phyloP scores from a whole-genome alignment of 1,140 invertebrate species.

The Berghia stephanieae region DNA sequence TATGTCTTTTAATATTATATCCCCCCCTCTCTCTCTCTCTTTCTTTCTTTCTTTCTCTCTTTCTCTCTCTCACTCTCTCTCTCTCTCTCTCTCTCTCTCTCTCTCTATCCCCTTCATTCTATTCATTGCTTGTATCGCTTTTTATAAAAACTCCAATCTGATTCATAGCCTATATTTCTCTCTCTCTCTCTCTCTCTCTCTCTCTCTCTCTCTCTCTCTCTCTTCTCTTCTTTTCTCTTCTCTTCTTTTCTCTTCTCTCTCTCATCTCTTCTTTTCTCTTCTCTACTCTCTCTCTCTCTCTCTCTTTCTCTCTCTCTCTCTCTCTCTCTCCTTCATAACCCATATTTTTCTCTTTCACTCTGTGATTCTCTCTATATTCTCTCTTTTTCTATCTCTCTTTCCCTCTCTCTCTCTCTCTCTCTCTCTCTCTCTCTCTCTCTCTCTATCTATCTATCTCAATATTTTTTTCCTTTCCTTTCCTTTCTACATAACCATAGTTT shows the following conservation, averaged over 20 bases:
- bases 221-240: background rate
- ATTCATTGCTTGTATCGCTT: background rate
- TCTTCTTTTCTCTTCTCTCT: background rate
- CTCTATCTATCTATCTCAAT: too few species aligned
- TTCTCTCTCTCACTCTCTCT: background rate
- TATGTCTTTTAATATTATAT: background rate
- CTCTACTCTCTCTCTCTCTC: conserved; percentile 20
- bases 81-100: background rate
- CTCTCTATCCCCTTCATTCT: background rate
- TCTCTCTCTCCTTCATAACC: conserved; percentile 14
- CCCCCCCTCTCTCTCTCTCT: background rate
- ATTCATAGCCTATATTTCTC: background rate
- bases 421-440: conserved; percentile 9
- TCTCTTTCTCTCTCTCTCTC: conserved; percentile 28
- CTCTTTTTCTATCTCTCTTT: conserved; percentile 1
- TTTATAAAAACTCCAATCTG: background rate
- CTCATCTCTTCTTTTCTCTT: conserved; percentile 7
- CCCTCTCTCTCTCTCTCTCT: background rate
- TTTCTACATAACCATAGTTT: too few species aligned
- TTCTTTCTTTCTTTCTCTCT: conserved; percentile 16
- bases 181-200: background rate
- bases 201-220: conserved; percentile 18
- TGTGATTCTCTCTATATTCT: background rate
- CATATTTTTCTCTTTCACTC: background rate
- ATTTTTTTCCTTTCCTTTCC: background rate